Evolutionary conservation across 1,140 invertebrate genomes (phyloP), one percentile per base, ranked within the genome.

Genomic region (Monomorium pharaonis): DNA sequence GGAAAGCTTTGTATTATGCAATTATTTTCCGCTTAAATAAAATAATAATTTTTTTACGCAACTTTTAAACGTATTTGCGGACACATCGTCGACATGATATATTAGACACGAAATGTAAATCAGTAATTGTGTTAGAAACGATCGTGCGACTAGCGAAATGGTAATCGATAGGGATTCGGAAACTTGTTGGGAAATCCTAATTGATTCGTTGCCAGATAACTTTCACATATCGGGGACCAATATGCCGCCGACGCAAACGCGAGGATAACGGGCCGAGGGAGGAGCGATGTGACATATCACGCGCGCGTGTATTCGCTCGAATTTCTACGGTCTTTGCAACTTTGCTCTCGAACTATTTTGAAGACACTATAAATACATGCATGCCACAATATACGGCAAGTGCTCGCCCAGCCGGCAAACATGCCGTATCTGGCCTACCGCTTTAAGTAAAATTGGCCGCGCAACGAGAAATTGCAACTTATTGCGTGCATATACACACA

Each of bases 281-380:
- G 21, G 12, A 44, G 21, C 75, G 60, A 86, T 69, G 75, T 81
- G 83, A 88, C 78, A 83, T 60, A 69, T 80, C 27, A 62, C 49
- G 63, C 69, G 67, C 75, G 87, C 87, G 87, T 76, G 83, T 80
- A 86, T 88, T 86, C 77, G 33, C 84, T 58, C 18, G 87, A 86
- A 88, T 88, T 89, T 88, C 87, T 56, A 88, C 87, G 83, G 54
- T 78, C 87, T 89, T 89, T 89, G 88, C 84, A 86, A 86, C 80
- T 78, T 80, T 85, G 85, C 89, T 84, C 89, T 83, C 60, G 75
- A 87, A 89, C 89, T 90, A 90, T 90, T 90, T 85, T 70, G 62
- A 90, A 89, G 88, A 72, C 47, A 84, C 72, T 90, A 90, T 89
- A 90, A 90, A 90, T 90, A 90, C 86, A 56, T 85, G 70, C 76